Conservation (phyloP, 2,888 invertebrate genomes). For the Ethmia dodecea region DNA sequence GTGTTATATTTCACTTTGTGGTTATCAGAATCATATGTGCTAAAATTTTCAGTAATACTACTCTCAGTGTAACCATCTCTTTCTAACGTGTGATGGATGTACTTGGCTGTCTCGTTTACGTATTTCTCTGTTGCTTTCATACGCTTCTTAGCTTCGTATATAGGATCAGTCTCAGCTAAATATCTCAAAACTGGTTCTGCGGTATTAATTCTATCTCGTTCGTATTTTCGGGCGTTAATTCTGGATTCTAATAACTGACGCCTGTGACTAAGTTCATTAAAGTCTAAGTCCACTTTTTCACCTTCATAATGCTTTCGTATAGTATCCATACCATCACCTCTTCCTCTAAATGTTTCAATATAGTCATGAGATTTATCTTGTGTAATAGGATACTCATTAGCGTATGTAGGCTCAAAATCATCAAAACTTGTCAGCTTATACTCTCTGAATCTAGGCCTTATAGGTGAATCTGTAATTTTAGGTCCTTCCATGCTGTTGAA, state of each 20-base stretch:
- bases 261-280: constrained; percentile 83
- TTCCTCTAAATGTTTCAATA: constrained; percentile 73
- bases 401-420: constrained; percentile 70
- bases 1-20: constrained; percentile 63
- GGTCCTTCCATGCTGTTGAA: constrained; percentile 57
- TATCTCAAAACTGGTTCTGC: constrained; percentile 62
- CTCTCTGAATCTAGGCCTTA: constrained; percentile 80
- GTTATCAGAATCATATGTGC: constrained; percentile 67
- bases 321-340: constrained; percentile 82
- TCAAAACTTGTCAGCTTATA: constrained; percentile 74
- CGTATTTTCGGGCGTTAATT: constrained; percentile 79
- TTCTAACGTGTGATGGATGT: constrained; percentile 75
- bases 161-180: constrained; percentile 66
- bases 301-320: constrained; percentile 70
- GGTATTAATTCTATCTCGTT: constrained; percentile 51
- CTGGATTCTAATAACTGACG: constrained; percentile 87
- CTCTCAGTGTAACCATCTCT: constrained; percentile 76
- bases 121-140: constrained; percentile 75
- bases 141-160: constrained; percentile 63
- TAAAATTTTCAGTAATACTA: constrained; percentile 68
- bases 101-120: constrained; percentile 75
- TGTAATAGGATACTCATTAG: constrained; percentile 52
- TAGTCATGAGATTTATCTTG: constrained; percentile 43
- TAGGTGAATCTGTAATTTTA: constrained; percentile 77
- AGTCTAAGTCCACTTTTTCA: constrained; percentile 62